A percentile compares a stretch with the other conserved stretches of the same genome.
These are phyloP conservation scores for Poecilia gillii DNA, from an alignment of 2,797 vertebrate genomes.

Conservation along the genomic window DNA sequence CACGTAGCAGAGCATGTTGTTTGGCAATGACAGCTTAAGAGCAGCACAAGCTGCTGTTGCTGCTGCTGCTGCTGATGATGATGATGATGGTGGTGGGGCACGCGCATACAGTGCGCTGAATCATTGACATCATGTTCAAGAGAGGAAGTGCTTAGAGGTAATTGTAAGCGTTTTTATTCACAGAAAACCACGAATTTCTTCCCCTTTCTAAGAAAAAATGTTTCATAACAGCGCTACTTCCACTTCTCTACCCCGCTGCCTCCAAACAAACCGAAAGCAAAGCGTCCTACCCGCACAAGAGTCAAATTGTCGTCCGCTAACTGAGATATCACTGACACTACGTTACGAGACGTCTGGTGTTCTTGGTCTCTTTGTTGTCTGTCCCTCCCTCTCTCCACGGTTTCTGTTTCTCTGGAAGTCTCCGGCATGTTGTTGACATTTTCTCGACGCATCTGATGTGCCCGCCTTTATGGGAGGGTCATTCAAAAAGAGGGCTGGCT, in stretches of 20 bases:
- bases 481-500: neutral
- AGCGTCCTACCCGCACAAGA: conserved; percentile 78
- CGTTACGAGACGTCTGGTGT: conserved; percentile 48
- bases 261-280: conserved; percentile 18
- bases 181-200: neutral
- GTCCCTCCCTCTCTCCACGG: neutral
- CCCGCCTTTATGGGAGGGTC: conserved; percentile 55
- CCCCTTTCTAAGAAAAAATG: neutral
- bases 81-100: too few relatives aligned
- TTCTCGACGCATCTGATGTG: conserved; percentile 32
- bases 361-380: conserved; percentile 30
- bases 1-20: conserved; percentile 11
- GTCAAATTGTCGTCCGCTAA: conserved; percentile 78
- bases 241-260: neutral
- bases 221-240: neutral
- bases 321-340: conserved; percentile 73
- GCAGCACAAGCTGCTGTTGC: conserved; percentile 5
- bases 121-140: neutral
- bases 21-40: conserved; percentile 10
- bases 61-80: neutral
- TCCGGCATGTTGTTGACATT: conserved; percentile 77
- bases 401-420: conserved; percentile 48
- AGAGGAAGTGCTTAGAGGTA: neutral
- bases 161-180: neutral
- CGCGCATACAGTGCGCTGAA: neutral